phyloP scores from a whole-genome alignment of 1,140 invertebrate species.

The Bombus superbus region DNA sequence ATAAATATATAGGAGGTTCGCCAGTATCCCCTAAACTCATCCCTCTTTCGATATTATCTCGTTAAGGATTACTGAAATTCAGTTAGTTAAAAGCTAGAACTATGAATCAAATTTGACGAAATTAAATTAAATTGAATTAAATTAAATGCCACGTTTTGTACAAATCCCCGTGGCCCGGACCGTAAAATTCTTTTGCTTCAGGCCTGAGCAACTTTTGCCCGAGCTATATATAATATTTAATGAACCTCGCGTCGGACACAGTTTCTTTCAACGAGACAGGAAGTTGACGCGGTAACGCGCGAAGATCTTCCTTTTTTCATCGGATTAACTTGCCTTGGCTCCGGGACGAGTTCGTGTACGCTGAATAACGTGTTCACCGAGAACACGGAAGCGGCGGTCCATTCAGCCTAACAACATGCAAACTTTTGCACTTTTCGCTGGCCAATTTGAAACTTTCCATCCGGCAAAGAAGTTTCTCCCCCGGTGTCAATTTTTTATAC shows the following conservation, averaged over 20 bases:
- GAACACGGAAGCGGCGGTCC: constrained; percentile 21
- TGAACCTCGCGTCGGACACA: neutral
- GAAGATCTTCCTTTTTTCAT: neutral
- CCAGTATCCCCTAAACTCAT: no score
- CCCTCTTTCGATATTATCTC: no score
- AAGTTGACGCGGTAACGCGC: neutral
- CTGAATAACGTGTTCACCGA: neutral
- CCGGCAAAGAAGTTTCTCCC: neutral
- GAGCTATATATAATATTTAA: neutral
- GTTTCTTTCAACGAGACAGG: neutral
- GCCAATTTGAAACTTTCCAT: constrained; percentile 38
- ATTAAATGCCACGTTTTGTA: no score
- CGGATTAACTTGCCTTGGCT: neutral
- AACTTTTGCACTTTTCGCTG: constrained; percentile 20
- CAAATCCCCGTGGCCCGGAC: no score
- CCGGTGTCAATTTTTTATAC: constrained; percentile 15
- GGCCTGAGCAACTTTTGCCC: neutral
- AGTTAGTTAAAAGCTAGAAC: no score
- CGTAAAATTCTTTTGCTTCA: no score
- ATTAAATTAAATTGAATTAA: no score
- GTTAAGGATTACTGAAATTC: no score
- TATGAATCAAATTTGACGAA: no score
- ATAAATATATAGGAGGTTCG: no score
- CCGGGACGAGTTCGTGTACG: neutral
- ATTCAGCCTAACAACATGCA: constrained; percentile 23